Evolutionary conservation across 92 coral and sea anemone genomes (phyloP).

Genomic region (Palythoa grandis): DNA sequence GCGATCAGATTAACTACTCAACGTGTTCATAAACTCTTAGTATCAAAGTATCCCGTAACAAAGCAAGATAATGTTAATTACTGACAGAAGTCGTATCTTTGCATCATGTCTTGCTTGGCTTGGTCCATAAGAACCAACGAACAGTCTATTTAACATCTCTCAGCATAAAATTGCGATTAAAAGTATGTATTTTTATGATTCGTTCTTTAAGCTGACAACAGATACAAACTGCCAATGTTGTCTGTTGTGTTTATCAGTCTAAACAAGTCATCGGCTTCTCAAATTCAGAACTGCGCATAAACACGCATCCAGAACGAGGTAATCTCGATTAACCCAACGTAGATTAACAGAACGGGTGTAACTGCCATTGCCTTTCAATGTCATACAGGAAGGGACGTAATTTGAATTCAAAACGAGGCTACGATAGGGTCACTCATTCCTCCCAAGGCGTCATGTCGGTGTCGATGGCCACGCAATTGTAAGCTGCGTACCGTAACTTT

Average conservation of each 20-base stretch:
- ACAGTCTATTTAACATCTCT: neutral
- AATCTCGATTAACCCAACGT: neutral
- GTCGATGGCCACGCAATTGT: constrained; percentile 97
- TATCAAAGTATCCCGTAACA: too few species aligned
- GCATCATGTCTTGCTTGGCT: too few species aligned
- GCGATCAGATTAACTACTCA: too few species aligned
- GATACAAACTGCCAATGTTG: neutral
- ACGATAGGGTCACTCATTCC: constrained; percentile 51
- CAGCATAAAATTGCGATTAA: neutral
- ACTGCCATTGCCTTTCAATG: neutral
- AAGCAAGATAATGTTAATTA: too few species aligned
- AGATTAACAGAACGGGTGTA: neutral
- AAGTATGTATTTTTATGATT: neutral
- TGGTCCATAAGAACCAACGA: neutral
- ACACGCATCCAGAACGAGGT: neutral
- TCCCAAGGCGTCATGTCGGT: constrained; percentile 99
- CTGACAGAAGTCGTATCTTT: too few species aligned
- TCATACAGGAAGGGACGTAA: neutral
- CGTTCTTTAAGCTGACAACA: neutral
- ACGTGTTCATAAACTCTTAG: too few species aligned
- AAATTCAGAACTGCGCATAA: neutral
- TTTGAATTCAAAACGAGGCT: neutral
- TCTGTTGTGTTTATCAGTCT: neutral
- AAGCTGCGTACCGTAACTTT: constrained; percentile 96
- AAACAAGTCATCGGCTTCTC: neutral